Conservation (phyloP, 2,113 vertebrate genomes). For the Cebidichthys violaceus region DNA sequence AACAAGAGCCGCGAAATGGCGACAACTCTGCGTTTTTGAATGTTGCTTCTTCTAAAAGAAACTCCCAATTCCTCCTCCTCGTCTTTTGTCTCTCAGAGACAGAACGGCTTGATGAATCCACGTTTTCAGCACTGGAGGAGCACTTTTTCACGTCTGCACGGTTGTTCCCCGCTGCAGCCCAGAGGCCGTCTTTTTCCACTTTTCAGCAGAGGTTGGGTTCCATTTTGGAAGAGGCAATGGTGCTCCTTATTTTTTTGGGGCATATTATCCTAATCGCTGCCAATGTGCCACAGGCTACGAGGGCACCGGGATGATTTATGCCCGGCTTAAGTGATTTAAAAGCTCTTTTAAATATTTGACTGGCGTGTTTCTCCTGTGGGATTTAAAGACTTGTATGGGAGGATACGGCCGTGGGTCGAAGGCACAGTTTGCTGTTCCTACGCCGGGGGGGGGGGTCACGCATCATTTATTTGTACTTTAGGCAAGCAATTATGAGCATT, state of each 20-base stretch:
- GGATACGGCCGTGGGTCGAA: constrained; percentile 21
- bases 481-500: constrained; percentile 52
- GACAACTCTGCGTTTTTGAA: constrained; percentile 38
- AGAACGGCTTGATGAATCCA: constrained; percentile 11
- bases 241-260: constrained; percentile 37
- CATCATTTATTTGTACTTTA: constrained; percentile 61
- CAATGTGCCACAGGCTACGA: constrained; percentile 56
- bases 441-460: not conserved
- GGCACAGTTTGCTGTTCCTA: constrained; percentile 23
- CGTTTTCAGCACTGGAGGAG: constrained; percentile 32
- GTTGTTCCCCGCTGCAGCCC: constrained; percentile 13
- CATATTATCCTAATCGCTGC: constrained; percentile 50
- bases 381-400: constrained; percentile 31
- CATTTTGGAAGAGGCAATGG: constrained; percentile 42
- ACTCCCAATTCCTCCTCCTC: not conserved
- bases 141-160: constrained; percentile 45
- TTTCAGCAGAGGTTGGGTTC: constrained; percentile 48
- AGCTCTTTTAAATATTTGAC: constrained; percentile 69
- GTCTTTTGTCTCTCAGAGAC: constrained; percentile 9
- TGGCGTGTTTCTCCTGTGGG: constrained; percentile 40
- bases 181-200: constrained; percentile 60
- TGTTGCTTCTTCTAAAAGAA: constrained; percentile 28
- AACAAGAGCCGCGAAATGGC: constrained; percentile 55
- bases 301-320: constrained; percentile 69
- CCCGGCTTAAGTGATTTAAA: constrained; percentile 71